Conservation (phyloP, 2,797 vertebrate genomes). For the Manis crassicaudata region DNA sequence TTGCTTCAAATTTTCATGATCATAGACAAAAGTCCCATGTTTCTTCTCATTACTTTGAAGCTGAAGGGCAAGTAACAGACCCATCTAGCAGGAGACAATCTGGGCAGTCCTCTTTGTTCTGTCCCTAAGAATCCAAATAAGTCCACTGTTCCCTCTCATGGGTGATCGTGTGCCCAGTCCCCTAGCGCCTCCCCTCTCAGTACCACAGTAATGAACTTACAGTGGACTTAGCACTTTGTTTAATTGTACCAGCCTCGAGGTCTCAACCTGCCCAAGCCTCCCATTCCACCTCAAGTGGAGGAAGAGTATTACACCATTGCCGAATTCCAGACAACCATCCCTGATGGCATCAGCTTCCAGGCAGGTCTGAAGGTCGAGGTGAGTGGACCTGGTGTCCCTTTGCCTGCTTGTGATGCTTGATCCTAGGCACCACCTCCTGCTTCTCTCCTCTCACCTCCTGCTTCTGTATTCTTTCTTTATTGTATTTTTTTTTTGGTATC, state of each 20-base stretch:
- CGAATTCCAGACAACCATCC: conserved; percentile 98
- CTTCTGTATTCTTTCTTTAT: not conserved
- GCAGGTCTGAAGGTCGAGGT: conserved; percentile 99
- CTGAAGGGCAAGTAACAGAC: not conserved
- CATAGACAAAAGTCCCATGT: rapidly evolving
- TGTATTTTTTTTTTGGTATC: too few relatives aligned
- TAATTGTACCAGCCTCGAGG: conserved; percentile 91
- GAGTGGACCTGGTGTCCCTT: conserved; percentile 37
- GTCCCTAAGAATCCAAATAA: not conserved
- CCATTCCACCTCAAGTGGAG: conserved; percentile 95
- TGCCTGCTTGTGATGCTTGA: not conserved
- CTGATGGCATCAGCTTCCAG: conserved; percentile 98
- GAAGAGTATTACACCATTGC: conserved; percentile 99
- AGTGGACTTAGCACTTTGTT: conserved; percentile 30
- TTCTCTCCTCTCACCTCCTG: not conserved
- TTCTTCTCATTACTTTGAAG: not conserved
- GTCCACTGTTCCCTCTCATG: not conserved
- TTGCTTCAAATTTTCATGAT: not conserved
- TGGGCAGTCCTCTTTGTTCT: not conserved
- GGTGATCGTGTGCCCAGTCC: not conserved
- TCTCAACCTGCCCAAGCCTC: conserved; percentile 95
- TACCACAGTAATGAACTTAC: rapidly evolving
- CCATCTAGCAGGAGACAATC: not conserved
- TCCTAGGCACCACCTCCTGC: not conserved
- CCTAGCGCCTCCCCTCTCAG: not conserved